Conservation (phyloP, 2,797 vertebrate genomes). For the Enteromius radiatus region DNA sequence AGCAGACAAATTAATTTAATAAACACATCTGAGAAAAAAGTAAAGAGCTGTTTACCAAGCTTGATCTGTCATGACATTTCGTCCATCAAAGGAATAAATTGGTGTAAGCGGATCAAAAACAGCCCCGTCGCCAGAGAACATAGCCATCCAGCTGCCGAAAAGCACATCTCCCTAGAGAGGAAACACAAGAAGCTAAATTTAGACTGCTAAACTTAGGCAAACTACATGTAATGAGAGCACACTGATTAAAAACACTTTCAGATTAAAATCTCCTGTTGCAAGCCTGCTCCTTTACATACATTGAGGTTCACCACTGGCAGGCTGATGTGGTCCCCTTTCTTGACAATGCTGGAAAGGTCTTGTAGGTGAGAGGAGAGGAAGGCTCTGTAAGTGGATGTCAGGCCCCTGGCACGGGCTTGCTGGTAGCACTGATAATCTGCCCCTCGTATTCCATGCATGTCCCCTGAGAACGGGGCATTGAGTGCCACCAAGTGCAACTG, state of each 20-base stretch:
- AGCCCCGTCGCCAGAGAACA: conserved; percentile 89
- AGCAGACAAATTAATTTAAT: background rate
- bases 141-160: conserved; percentile 89
- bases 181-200: conserved; percentile 6
- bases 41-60: conserved; percentile 82
- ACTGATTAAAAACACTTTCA: conserved; percentile 6
- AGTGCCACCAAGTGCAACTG: conserved; percentile 91
- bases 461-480: conserved; percentile 86
- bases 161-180: conserved; percentile 84
- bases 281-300: conserved; percentile 69
- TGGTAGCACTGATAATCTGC: conserved; percentile 94
- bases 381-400: conserved; percentile 88
- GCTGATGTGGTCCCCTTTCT: conserved; percentile 82
- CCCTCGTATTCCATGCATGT: conserved; percentile 82
- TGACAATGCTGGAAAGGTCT: conserved; percentile 89
- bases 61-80: conserved; percentile 85
- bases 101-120: conserved; percentile 81
- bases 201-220: background rate
- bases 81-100: conserved; percentile 93
- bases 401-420: conserved; percentile 87
- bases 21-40: background rate
- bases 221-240: background rate
- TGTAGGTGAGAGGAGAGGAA: conserved; percentile 95
- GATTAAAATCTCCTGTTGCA: background rate
- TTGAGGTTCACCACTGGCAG: conserved; percentile 90